phyloP scores from a whole-genome alignment of 2,797 vertebrate genomes.

The Ceryle rudis region DNA sequence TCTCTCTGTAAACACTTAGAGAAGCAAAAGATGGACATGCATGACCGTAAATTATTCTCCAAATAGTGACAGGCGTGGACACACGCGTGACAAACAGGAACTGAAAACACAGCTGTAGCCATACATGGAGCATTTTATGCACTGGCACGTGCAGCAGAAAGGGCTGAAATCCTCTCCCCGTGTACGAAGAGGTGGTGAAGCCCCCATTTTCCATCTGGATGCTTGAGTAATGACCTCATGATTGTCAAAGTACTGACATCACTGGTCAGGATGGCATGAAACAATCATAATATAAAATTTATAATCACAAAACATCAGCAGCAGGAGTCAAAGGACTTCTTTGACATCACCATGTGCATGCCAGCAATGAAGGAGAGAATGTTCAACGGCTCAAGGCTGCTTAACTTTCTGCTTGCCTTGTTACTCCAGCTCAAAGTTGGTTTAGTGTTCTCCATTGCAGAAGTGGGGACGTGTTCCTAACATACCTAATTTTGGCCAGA shows the following conservation, averaged over 20 bases:
- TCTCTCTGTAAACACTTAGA: background rate
- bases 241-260: background rate
- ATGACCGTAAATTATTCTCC: background rate
- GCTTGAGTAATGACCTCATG: rapidly evolving
- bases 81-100: background rate
- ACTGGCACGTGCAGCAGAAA: background rate
- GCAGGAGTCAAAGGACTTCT: background rate
- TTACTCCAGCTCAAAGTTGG: background rate
- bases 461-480: background rate
- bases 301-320: background rate
- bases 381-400: background rate
- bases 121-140: background rate
- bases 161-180: background rate
- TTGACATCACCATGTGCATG: background rate
- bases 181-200: rapidly evolving
- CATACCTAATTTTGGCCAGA: background rate
- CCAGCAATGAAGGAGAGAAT: background rate
- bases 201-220: background rate
- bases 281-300: background rate
- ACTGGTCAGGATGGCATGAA: background rate
- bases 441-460: background rate
- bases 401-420: background rate
- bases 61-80: background rate
- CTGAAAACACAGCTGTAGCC: background rate
- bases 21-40: background rate